Evolutionary conservation across 2,888 invertebrate genomes (phyloP).

Genomic region (Theretra japonica): DNA sequence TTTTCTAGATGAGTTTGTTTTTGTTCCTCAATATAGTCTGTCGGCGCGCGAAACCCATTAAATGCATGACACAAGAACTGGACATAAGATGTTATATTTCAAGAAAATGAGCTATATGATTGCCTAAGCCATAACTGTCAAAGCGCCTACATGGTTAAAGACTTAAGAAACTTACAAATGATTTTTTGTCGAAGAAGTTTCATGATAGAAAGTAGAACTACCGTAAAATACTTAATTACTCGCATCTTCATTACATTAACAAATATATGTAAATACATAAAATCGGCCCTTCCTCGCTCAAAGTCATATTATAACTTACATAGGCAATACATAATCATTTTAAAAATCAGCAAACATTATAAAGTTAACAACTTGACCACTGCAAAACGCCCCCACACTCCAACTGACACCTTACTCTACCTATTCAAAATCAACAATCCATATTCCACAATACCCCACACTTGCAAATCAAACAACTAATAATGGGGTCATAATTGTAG

Average conservation of each 20-base stretch:
- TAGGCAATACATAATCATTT: too few relatives aligned
- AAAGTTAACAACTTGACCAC: not conserved
- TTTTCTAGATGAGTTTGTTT: constrained; percentile 3
- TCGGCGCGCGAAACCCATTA: constrained; percentile 1
- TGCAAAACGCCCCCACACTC: not conserved
- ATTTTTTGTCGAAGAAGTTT: too few relatives aligned
- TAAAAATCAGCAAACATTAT: too few relatives aligned
- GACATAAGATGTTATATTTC: not conserved
- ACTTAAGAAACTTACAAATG: not conserved
- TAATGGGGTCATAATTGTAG: not conserved
- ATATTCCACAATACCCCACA: not conserved
- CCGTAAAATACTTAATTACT: too few relatives aligned
- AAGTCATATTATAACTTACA: too few relatives aligned
- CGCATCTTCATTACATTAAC: too few relatives aligned
- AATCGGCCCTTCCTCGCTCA: not conserved
- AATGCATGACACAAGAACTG: not conserved
- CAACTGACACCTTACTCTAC: not conserved
- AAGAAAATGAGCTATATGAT: not conserved
- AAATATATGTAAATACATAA: not conserved
- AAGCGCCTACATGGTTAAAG: not conserved
- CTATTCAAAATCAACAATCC: not conserved
- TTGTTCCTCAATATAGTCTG: not conserved
- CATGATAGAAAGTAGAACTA: too few relatives aligned
- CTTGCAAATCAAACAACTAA: not conserved
- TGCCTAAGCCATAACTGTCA: not conserved